Conservation (phyloP, 2,888 invertebrate genomes). For the Reticulitermes lucifugus region DNA sequence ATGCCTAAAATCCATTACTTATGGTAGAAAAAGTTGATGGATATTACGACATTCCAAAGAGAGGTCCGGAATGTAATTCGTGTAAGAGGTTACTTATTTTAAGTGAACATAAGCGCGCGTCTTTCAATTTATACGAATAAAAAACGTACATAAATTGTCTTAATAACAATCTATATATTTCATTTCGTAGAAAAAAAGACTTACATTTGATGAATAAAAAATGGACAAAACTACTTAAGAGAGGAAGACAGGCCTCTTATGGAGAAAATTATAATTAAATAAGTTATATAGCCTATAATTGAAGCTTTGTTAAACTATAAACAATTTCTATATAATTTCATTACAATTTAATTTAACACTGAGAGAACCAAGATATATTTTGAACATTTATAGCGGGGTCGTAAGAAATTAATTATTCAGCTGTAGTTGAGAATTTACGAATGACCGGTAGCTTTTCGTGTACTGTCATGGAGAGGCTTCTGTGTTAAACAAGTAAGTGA, state of each 20-base stretch:
- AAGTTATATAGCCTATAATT: slow-evolving; percentile 46
- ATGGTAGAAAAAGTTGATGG: too few relatives aligned
- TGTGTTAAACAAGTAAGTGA: slow-evolving; percentile 24
- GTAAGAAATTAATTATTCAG: slow-evolving; percentile 39
- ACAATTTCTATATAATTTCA: slow-evolving; percentile 52
- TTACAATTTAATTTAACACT: slow-evolving; percentile 49
- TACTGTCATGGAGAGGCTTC: not conserved
- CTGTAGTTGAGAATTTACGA: not conserved
- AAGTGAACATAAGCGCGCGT: not conserved
- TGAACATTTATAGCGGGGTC: slow-evolving; percentile 11
- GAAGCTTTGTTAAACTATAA: slow-evolving; percentile 44
- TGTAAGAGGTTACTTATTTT: not conserved
- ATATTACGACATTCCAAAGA: too few relatives aligned
- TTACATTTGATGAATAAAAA: not conserved
- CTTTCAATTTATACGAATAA: not conserved
- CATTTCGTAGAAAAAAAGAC: not conserved
- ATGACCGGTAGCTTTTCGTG: slow-evolving; percentile 25
- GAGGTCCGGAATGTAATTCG: not conserved
- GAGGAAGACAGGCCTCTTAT: not conserved
- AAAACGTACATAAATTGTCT: not conserved
- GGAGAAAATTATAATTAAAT: slow-evolving; percentile 49
- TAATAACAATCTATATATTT: not conserved
- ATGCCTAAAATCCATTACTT: too few relatives aligned
- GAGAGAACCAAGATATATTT: slow-evolving; percentile 44
- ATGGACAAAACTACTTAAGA: not conserved